Evolutionary conservation across 1,140 invertebrate genomes (phyloP).

Genomic region (Aphaenogaster rudis): DNA sequence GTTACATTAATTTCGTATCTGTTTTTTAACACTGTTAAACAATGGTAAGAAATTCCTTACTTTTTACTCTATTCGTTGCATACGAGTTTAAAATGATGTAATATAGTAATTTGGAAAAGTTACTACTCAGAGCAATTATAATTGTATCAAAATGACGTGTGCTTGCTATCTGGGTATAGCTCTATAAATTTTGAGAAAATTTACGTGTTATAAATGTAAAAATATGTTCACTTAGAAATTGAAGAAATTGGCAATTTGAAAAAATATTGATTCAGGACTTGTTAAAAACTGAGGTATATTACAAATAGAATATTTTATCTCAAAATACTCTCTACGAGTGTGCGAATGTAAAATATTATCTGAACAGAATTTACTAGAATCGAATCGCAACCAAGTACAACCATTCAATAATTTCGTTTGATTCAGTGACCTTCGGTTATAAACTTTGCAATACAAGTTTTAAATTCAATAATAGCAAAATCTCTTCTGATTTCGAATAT

Average conservation of each 20-base stretch:
- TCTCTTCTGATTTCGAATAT: neutral
- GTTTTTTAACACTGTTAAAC: too few species aligned
- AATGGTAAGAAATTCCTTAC: too few species aligned
- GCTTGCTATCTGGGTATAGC: neutral
- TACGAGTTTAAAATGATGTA: too few species aligned
- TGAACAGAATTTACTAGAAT: neutral
- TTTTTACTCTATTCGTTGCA: too few species aligned
- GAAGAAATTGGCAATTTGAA: neutral
- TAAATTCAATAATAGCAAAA: neutral
- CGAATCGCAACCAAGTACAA: neutral
- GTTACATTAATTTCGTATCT: too few species aligned
- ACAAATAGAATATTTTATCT: neutral
- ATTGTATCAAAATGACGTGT: too few species aligned
- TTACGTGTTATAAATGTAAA: neutral
- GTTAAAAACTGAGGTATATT: neutral
- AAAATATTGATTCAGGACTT: neutral
- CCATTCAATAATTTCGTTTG: neutral
- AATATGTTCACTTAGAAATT: neutral
- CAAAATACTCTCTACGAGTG: neutral
- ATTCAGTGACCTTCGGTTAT: neutral
- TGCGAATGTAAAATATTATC: neutral
- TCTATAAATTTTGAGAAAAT: neutral
- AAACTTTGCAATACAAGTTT: neutral
- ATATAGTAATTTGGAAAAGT: neutral
- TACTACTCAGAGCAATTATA: neutral